phyloP scores from a whole-genome alignment of 1,140 invertebrate genomes.

The Drosophila auraria region DNA sequence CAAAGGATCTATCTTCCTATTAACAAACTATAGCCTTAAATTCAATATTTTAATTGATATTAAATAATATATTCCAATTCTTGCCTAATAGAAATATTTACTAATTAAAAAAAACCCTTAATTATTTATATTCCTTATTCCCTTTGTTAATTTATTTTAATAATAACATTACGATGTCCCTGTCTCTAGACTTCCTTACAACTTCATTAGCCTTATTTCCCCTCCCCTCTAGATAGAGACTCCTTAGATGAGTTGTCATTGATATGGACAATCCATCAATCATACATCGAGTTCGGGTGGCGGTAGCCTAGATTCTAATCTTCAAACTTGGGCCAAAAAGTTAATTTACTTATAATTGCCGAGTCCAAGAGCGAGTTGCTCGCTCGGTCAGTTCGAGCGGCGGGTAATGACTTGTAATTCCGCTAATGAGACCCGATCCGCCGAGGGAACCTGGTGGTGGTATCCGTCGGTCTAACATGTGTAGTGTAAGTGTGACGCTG shows the following conservation, averaged over 20 bases:
- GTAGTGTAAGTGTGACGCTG: slow-evolving; percentile 64
- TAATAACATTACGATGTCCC: slow-evolving; percentile 7
- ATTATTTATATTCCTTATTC: too few species aligned
- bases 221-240: neutral
- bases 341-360: slow-evolving; percentile 85
- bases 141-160: neutral
- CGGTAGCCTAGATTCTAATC: slow-evolving; percentile 68
- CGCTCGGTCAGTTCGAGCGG: slow-evolving; percentile 47
- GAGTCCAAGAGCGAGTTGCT: slow-evolving; percentile 37
- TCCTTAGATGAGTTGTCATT: slow-evolving; percentile 66
- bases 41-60: neutral
- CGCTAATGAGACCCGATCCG: slow-evolving; percentile 72
- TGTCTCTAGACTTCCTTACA: slow-evolving; percentile 10
- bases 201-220: slow-evolving; percentile 47
- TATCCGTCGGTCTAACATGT: slow-evolving; percentile 48
- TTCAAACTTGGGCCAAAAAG: slow-evolving; percentile 69
- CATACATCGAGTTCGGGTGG: slow-evolving; percentile 60
- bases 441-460: slow-evolving; percentile 7
- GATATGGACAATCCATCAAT: slow-evolving; percentile 80
- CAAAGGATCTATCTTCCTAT: too few species aligned
- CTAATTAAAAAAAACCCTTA: neutral
- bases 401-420: slow-evolving; percentile 84
- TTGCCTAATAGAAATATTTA: neutral
- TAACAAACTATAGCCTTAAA: neutral
- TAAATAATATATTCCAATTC: too few species aligned